A percentile compares a stretch with the other conserved stretches of the same genome.
Evolutionary conservation across 2,888 invertebrate species (phyloP).

Genomic region (Steinernema scapterisci): DNA sequence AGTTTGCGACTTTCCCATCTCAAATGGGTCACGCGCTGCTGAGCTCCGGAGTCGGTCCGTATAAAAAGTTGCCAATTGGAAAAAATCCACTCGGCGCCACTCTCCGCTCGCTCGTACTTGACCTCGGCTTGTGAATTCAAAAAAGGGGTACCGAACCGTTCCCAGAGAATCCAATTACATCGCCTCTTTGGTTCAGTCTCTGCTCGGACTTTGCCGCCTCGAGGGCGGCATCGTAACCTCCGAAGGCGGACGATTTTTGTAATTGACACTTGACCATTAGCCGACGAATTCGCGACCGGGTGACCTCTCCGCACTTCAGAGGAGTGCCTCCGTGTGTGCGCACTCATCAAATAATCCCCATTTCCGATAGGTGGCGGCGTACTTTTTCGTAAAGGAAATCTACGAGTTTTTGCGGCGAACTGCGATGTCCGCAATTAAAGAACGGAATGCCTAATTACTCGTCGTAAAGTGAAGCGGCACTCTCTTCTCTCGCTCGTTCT

Average conservation of each 20-base stretch:
- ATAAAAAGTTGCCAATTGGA: constrained; percentile 28
- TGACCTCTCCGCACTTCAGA: constrained; percentile 9
- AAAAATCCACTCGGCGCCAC: neutral
- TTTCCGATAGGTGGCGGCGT: constrained; percentile 17
- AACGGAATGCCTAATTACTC: constrained; percentile 31
- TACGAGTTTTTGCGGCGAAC: constrained; percentile 1
- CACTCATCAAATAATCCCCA: constrained; percentile 31
- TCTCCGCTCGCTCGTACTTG: constrained; percentile 8
- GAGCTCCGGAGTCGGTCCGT: neutral
- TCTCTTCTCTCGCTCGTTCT: neutral
- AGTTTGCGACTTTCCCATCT: constrained; percentile 23
- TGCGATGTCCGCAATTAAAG: constrained; percentile 26
- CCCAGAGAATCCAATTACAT: constrained; percentile 28
- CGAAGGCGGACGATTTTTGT: constrained; percentile 23
- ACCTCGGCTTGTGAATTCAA: constrained; percentile 17
- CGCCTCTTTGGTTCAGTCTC: neutral
- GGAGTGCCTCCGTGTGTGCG: neutral
- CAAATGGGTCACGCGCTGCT: constrained; percentile 29
- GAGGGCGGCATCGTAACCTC: constrained; percentile 23
- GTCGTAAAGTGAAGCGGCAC: constrained; percentile 32
- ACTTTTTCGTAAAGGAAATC: constrained; percentile 29
- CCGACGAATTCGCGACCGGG: constrained; percentile 8
- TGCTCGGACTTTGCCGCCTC: no score
- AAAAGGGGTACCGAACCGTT: constrained; percentile 26
- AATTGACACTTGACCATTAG: constrained; percentile 33